Evolutionary conservation across 2,888 invertebrate species (phyloP).

Genomic region (Machimus rusticus): DNA sequence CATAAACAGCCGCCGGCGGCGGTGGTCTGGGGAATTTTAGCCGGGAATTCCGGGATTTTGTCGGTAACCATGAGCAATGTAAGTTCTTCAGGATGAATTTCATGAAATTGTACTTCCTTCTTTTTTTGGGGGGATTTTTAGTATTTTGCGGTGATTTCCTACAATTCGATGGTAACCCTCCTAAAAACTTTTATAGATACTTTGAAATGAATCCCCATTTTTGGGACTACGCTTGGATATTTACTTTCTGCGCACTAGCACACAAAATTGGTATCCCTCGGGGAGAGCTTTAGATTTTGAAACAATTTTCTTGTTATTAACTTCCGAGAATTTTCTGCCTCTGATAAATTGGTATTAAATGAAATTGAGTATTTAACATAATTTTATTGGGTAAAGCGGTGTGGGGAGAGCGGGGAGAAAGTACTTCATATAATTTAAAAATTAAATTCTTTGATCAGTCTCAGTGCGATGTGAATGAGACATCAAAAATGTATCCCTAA

Average conservation of each 20-base stretch:
- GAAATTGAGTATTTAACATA: background rate
- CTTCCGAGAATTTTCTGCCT: background rate
- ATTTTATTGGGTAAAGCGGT: background rate
- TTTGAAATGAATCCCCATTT: background rate
- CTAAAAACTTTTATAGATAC: background rate
- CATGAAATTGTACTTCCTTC: background rate
- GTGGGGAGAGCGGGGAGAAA: too few relatives aligned
- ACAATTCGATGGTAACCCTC: background rate
- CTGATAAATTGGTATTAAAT: background rate
- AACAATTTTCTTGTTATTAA: background rate
- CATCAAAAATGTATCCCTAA: too few relatives aligned
- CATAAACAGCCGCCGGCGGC: background rate
- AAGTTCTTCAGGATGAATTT: background rate
- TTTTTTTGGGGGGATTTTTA: background rate
- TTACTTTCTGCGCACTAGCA: background rate
- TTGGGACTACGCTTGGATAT: background rate
- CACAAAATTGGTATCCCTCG: background rate
- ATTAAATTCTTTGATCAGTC: background rate
- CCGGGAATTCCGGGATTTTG: background rate
- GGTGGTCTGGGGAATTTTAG: background rate
- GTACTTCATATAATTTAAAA: background rate
- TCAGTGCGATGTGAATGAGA: too few relatives aligned
- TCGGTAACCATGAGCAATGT: background rate
- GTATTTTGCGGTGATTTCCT: constrained; percentile 8
- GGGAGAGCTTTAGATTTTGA: background rate